These are phyloP conservation scores for Sphenopsis melanotis DNA, from an alignment of 2,797 vertebrate genomes.

Conservation along the genomic window DNA sequence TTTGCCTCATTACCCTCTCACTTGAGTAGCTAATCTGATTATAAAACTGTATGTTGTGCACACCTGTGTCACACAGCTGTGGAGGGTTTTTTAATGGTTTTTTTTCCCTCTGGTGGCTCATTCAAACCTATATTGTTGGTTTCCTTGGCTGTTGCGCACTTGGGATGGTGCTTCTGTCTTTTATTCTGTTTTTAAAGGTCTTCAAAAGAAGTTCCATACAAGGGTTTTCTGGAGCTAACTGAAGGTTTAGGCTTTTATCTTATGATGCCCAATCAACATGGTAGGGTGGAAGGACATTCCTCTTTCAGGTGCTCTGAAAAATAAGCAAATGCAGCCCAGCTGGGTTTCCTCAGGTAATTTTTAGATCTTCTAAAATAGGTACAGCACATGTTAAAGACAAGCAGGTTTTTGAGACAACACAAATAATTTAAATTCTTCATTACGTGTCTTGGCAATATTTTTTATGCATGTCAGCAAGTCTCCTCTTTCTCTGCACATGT, in stretches of 20 bases:
- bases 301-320: not conserved
- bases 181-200: not conserved
- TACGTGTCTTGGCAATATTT: not conserved
- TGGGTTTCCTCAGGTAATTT: not conserved
- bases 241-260: not conserved
- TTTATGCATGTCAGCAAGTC: not conserved
- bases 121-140: not conserved
- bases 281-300: not conserved
- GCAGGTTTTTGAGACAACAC: not conserved
- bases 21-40: not conserved
- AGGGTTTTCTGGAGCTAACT: not conserved
- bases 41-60: not conserved
- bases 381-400: not conserved
- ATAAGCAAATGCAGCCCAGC: not conserved
- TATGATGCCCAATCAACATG: not conserved
- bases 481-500: not conserved
- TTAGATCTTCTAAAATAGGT: not conserved
- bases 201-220: not conserved
- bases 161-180: not conserved
- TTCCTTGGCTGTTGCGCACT: not conserved
- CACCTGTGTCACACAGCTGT: not conserved
- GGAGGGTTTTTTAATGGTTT: fast-evolving
- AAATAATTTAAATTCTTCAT: not conserved
- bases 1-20: not conserved
- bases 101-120: not conserved